Evolutionary conservation across 2,888 invertebrate species (phyloP), one percentile per base, ranked within the genome.

Genomic region (Drosophila pegasa): DNA sequence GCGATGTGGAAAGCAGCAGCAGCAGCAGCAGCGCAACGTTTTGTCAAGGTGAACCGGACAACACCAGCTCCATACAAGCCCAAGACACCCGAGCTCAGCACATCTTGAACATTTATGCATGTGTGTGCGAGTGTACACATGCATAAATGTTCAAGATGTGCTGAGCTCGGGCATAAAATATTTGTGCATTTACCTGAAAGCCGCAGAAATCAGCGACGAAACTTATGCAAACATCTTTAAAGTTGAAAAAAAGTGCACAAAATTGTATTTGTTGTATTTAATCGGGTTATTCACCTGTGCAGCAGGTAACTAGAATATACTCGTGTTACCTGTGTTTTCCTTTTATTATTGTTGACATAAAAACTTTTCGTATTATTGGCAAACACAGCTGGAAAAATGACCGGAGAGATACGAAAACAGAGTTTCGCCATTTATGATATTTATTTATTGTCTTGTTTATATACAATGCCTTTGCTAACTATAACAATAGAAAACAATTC

Each of bases 1-100:
- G 56, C 59, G 60, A 71, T 78, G 86, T 85, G 83, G 60, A 80
- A 80, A 80, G 74, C 68, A 54, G 55, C 45, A 16, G 18, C 45
- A 45, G 43, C 27, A 12, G 40, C 18, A 79, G 75, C 65, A 48
- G 47, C 55, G 60, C 51, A 58, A 27, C 47, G 58, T 47, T 66
- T 66, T 74, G 74, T 62, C 78, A 77, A 77, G 76, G 76, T 71
- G 20, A 77, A 77, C 76, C 55, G 64, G 71, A 33, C 35, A 25
- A 35, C 43, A 25, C 43, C 61, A 58, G 18, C 63, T 43, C 40
- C 56, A 50, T 51, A 66, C 51, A 43, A 38, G 31, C 40, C n/a
- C 18, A 14, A 31, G 25, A 9, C 60, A 33, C n/a, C 27, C 25
- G n/a, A n/a, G n/a, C n/a, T n/a, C n/a, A n/a, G n/a, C n/a, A 45